These are phyloP conservation scores for Botia almorhae DNA, from an alignment of 2,797 vertebrate genomes.

Conservation along the genomic window DNA sequence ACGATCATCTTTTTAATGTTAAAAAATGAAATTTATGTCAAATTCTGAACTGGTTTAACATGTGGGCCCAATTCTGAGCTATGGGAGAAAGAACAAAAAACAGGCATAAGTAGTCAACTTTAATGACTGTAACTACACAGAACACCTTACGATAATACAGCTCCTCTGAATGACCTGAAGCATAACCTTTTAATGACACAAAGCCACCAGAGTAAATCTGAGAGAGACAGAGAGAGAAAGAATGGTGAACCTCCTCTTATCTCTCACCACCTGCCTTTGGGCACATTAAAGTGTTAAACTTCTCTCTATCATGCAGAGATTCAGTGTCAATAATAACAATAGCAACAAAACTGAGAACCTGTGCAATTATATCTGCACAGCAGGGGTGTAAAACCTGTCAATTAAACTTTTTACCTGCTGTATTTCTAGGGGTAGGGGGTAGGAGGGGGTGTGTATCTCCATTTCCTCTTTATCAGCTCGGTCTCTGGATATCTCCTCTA, in stretches of 20 bases:
- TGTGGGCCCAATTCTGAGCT: no score
- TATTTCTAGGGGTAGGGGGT: slow-evolving; percentile 86
- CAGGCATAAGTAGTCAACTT: neutral
- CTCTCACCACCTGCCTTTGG: slow-evolving; percentile 23
- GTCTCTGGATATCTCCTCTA: slow-evolving; percentile 10
- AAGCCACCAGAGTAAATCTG: slow-evolving; percentile 9
- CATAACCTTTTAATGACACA: slow-evolving; percentile 29
- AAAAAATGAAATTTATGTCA: neutral
- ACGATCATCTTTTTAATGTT: no score
- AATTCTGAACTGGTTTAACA: slow-evolving; percentile 3
- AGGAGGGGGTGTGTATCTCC: slow-evolving; percentile 74
- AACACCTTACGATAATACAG: neutral
- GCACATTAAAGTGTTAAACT: slow-evolving; percentile 3
- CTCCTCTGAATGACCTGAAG: slow-evolving; percentile 8
- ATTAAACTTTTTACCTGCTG: slow-evolving; percentile 77
- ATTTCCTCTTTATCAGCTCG: slow-evolving; percentile 65
- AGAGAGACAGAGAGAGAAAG: slow-evolving; percentile 14
- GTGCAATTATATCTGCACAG: slow-evolving; percentile 28
- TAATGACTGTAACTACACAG: neutral
- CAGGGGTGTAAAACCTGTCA: slow-evolving; percentile 6
- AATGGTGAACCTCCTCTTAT: slow-evolving; percentile 22
- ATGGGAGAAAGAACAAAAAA: neutral
- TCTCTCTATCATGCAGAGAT: slow-evolving; percentile 11
- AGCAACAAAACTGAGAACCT: slow-evolving; percentile 24
- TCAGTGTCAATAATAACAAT: slow-evolving; percentile 12